Evolutionary conservation across 1,140 invertebrate species (phyloP).

Genomic region (Drosophila bifasciata): DNA sequence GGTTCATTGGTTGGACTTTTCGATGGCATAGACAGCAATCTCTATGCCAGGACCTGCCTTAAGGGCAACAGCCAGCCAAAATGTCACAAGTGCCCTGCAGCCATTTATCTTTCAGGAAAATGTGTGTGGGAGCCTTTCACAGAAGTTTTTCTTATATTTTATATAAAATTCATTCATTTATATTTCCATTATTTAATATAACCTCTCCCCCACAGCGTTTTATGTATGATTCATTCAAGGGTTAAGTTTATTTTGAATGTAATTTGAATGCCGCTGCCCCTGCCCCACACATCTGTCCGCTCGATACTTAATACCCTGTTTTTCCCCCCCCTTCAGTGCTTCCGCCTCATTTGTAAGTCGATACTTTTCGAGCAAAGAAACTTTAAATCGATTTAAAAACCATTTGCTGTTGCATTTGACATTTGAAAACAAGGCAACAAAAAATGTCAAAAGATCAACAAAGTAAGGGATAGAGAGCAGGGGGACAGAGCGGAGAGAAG

Average conservation of each 20-base stretch:
- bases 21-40: too few species aligned
- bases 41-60: slow-evolving; percentile 3
- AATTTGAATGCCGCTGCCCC: background rate
- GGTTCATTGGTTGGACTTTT: slow-evolving; percentile 43
- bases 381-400: slow-evolving; percentile 59
- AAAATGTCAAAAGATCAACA: slow-evolving; percentile 53
- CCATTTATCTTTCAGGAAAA: background rate
- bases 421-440: slow-evolving; percentile 43
- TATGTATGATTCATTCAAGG: too few species aligned
- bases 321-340: background rate
- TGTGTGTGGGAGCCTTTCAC: too few species aligned
- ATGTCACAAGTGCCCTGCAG: background rate
- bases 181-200: too few species aligned
- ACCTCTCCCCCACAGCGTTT: too few species aligned
- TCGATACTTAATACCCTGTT: slow-evolving; percentile 21
- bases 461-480: background rate
- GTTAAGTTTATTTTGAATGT: too few species aligned
- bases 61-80: background rate
- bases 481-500: background rate
- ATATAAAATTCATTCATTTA: too few species aligned
- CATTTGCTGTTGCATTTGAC: slow-evolving; percentile 58
- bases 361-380: slow-evolving; percentile 38
- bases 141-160: too few species aligned
- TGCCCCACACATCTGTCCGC: background rate
- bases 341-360: slow-evolving; percentile 44